A percentile compares a stretch with the other conserved stretches of the same genome.
Conservation (phyloP, 2,797 vertebrate genomes). For the Picus viridis region DNA sequence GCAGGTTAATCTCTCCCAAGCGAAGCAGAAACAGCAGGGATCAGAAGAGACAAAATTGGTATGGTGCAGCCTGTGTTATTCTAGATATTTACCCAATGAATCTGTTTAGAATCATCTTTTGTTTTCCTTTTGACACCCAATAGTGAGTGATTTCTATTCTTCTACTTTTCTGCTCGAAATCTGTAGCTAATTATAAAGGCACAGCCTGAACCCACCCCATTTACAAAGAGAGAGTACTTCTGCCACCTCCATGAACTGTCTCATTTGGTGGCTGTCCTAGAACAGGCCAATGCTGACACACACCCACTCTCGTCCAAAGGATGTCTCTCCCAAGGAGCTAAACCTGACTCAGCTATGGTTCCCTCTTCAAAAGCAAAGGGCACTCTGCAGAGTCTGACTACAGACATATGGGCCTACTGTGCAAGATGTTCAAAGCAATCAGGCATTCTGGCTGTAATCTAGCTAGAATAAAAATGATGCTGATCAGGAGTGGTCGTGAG, state of each 20-base stretch:
- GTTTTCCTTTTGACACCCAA: too few relatives aligned
- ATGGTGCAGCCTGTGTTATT: too few relatives aligned
- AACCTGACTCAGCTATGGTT: slow-evolving; percentile 13
- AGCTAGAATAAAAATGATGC: neutral
- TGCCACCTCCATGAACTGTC: neutral
- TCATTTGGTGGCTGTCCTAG: neutral
- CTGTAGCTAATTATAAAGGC: too few relatives aligned
- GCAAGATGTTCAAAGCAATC: slow-evolving; percentile 51
- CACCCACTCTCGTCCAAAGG: neutral
- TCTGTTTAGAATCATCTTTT: too few relatives aligned
- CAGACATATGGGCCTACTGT: slow-evolving; percentile 41
- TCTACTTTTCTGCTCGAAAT: too few relatives aligned
- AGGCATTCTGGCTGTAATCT: slow-evolving; percentile 19
- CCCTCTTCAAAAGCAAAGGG: slow-evolving; percentile 38
- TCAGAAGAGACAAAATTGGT: too few relatives aligned
- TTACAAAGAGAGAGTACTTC: neutral
- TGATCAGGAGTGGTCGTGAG: neutral
- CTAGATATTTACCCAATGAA: too few relatives aligned
- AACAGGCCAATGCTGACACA: neutral
- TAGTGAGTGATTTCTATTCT: too few relatives aligned
- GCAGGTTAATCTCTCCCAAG: too few relatives aligned
- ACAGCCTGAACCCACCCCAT: too few relatives aligned
- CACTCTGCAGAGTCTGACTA: neutral
- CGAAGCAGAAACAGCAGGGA: too few relatives aligned
- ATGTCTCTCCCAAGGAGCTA: slow-evolving; percentile 4